A percentile compares a stretch with the other conserved stretches of the same genome.
These are phyloP conservation scores for Ceyx margarethae DNA, from an alignment of 2,113 vertebrate species.

Conservation along the genomic window DNA sequence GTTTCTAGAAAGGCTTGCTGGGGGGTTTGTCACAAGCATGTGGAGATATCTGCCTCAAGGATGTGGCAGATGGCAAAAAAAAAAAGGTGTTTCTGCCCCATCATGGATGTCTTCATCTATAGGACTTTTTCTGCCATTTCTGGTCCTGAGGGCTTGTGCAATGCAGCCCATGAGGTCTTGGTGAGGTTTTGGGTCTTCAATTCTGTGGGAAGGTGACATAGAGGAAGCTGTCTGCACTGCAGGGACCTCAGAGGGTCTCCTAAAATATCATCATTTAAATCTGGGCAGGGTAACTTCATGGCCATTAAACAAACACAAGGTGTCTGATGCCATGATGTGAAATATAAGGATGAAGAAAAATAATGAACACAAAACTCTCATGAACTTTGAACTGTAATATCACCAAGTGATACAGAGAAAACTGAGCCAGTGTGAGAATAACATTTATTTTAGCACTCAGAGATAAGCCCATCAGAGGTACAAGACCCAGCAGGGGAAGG, in stretches of 20 bases:
- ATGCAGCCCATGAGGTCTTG: no score
- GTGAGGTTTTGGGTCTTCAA: neutral
- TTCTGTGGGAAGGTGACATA: neutral
- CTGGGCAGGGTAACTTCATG: neutral
- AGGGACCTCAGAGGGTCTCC: neutral
- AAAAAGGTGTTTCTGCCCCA: neutral
- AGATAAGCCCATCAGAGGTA: neutral
- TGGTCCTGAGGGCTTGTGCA: fast-evolving
- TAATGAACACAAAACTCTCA: neutral
- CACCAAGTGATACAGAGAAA: neutral
- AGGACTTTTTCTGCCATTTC: neutral
- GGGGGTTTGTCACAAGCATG: neutral
- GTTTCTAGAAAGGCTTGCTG: slow-evolving; percentile 12
- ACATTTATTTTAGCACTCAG: neutral
- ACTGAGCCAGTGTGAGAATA: fast-evolving
- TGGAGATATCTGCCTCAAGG: neutral
- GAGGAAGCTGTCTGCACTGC: neutral
- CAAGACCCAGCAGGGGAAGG: neutral
- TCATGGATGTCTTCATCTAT: fast-evolving
- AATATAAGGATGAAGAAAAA: neutral
- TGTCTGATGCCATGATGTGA: neutral
- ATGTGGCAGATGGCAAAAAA: neutral
- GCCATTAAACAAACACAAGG: neutral
- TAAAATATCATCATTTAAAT: neutral
- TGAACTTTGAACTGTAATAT: fast-evolving